Evolutionary conservation across 2,797 vertebrate genomes (phyloP).

Genomic region (Mus spretus): DNA sequence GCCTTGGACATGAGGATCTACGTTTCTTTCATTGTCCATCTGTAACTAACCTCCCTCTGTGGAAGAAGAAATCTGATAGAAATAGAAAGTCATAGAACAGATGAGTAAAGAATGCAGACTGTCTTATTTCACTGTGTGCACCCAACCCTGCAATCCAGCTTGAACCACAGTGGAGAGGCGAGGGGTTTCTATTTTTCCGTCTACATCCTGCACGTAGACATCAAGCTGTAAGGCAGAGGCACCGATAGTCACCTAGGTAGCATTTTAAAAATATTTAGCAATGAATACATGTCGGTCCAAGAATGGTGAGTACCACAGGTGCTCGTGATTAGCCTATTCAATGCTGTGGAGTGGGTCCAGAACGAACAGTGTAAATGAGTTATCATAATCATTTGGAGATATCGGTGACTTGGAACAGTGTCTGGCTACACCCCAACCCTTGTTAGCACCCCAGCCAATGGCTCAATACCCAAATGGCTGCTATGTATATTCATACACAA

Average conservation of each 20-base stretch:
- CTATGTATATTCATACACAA: neutral
- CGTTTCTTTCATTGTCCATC: slow-evolving; percentile 42
- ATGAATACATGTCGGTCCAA: neutral
- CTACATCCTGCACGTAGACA: slow-evolving; percentile 5
- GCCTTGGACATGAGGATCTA: neutral
- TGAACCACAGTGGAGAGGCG: neutral
- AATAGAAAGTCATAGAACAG: slow-evolving; percentile 39
- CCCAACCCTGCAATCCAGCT: neutral
- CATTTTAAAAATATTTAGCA: neutral
- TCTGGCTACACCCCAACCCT: neutral
- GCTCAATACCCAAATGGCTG: neutral
- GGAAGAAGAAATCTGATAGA: slow-evolving; percentile 53
- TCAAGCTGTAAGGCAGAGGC: neutral
- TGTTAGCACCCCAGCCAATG: neutral
- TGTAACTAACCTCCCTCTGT: slow-evolving; percentile 21
- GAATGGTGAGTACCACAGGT: neutral
- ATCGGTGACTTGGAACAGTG: neutral
- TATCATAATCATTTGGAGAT: neutral
- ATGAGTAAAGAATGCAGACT: slow-evolving; percentile 36
- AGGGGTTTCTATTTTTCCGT: neutral
- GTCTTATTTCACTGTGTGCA: neutral
- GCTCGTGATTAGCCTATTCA: neutral
- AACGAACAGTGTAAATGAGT: neutral
- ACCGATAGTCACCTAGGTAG: neutral
- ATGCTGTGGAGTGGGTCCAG: neutral